Evolutionary conservation across 53 echinoderm and acorn worm genomes (phyloP), one percentile per base, ranked within the genome.

Genomic region (Paelopatides confundens): DNA sequence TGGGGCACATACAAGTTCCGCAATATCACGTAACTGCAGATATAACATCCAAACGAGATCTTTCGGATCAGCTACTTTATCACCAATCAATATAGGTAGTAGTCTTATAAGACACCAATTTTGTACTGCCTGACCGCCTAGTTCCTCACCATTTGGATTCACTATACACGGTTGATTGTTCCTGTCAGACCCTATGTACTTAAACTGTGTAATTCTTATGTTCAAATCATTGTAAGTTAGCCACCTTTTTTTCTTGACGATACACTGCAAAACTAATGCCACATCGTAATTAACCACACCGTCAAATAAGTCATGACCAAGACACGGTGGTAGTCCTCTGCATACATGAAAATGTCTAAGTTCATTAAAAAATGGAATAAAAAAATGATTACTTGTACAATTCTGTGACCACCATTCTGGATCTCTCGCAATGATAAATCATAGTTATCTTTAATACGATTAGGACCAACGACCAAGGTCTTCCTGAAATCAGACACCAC

Each of bases 41-140:
- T n/a, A n/a, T n/a, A n/a, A n/a, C n/a, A n/a, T n/a, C n/a, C n/a
- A n/a, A n/a, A n/a, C n/a, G n/a, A n/a, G n/a, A n/a, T n/a, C n/a
- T n/a, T n/a, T n/a, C n/a, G n/a, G n/a, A n/a, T n/a, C n/a, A n/a
- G n/a, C n/a, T n/a, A n/a, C n/a, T n/a, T n/a, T n/a, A n/a, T n/a
- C n/a, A n/a, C n/a, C n/a, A n/a, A n/a, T n/a, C n/a, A n/a, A n/a
- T n/a, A n/a, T n/a, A n/a, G n/a, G n/a, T n/a, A n/a, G n/a, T n/a
- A n/a, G n/a, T n/a, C n/a, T n/a, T n/a, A n/a, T n/a, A 37, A 92
- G 66, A 31, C 65, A 85, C 92, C 92, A 92, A 63, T 90, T 93
- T 21, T 93, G 87, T 27, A 85, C 70, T 67, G 93, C 93, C 31
- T 93, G 93, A 11, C 93, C 93, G 31, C 93, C 90, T 66, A 90